Percentiles rank a stretch among this genome's conserved stretches.
These are phyloP conservation scores for Peromyscus aztecus DNA, from an alignment of 2,797 vertebrate species.

Conservation along the genomic window DNA sequence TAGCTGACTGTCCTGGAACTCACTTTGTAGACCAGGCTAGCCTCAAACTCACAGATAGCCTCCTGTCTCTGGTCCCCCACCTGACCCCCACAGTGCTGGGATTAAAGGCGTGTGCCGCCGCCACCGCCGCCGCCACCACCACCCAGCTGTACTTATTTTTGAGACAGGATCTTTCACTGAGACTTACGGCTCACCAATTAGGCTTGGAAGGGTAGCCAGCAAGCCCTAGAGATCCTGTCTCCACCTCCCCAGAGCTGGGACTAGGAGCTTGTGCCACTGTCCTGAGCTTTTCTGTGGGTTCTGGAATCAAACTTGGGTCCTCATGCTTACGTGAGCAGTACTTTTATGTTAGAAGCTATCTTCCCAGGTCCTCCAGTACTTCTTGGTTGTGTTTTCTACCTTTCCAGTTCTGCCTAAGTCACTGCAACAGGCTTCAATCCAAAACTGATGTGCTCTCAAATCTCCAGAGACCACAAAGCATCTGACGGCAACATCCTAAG, in stretches of 20 bases:
- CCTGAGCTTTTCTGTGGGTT: background rate
- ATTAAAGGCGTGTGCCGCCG: background rate
- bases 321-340: background rate
- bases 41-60: background rate
- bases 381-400: too few species aligned
- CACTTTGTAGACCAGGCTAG: background rate
- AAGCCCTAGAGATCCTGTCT: background rate
- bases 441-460: background rate
- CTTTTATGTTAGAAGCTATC: background rate
- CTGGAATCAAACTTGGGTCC: background rate
- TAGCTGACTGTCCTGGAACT: background rate
- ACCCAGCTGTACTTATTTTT: background rate
- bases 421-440: background rate
- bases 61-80: background rate
- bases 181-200: background rate
- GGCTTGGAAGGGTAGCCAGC: background rate
- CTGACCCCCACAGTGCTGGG: background rate
- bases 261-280: background rate
- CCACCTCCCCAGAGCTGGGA: background rate
- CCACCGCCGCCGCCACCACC: too few species aligned
- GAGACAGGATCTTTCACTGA: background rate
- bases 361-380: background rate
- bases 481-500: background rate
- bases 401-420: background rate
- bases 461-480: background rate